Evolutionary conservation across 2,113 vertebrate genomes (phyloP), one percentile per base, ranked within the genome.

Genomic region (Oryzias woworae): DNA sequence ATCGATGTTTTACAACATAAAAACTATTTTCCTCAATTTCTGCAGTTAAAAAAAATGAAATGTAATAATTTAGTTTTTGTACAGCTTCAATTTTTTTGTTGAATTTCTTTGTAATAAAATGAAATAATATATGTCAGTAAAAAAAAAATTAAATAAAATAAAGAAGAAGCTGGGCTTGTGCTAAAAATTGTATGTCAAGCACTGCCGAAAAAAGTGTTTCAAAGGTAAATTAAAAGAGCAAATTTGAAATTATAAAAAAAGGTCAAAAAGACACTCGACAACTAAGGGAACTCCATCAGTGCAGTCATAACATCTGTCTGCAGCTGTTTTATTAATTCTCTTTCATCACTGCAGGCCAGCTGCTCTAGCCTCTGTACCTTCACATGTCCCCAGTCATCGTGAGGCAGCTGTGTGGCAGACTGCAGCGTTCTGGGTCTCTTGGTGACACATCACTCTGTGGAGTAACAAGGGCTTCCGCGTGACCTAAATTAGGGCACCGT

Each of bases 261-360:
- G 36, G 5, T 2, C 26, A 28, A 31, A 15, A 36, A 36, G 36
- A 3, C 2, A 8, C 10, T 36, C 10, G 8, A 36, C 10, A 12
- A 24, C 22, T 2, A 36, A 43, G 61, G 70, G 67, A 2, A 71
- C 53, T 41, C 43, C 52, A 17, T 18, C 41, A 68, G 66, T 75
- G 48, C 63, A 45, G 66, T 52, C 71, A 64, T n/a, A 65, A 78
- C 79, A 77, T 68, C 71, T 71, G 66, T 60, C 57, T 26, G 5
- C 60, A 59, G 4, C 24, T 56, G 45, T 66, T 66, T 75, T 56
- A 67, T 58, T 66, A 28, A 73, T 72, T 73, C 66, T 54, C 69
- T 85, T 88, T 88, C 73, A 88, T 82, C 77, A 75, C 59, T 26
- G 60, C 20, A 78, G 66, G 71, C 72, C 81, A 87, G 75, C 85